Evolutionary conservation across 2,888 invertebrate species (phyloP), one percentile per base, ranked within the genome.

Genomic region (Actias luna): DNA sequence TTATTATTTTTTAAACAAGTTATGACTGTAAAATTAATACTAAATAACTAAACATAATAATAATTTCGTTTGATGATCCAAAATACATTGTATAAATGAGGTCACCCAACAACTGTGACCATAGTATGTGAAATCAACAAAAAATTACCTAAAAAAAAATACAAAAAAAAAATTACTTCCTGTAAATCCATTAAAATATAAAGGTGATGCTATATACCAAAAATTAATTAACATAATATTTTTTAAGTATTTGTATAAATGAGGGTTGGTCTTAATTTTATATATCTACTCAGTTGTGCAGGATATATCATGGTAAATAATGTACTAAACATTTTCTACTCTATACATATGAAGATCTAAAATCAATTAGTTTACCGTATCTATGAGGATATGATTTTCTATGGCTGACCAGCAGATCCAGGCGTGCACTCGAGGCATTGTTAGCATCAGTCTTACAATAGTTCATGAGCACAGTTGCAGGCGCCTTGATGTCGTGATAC

Each of bases 401-500:
- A 46, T 46, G 46, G 18, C 22, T 46, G 5, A 75, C 74, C 73
- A 79, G 84, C 75, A 69, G 80, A 77, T 70, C 27, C 5, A 82
- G 78, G 79, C 70, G 76, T 80, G 80, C 76, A 73, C 85, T 68
- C 76, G 78, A 78, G 85, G 83, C 79, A 2, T 78, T 71, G 27
- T 78, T 71, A 79, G 85, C 76, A 77, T 82, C 73, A 75, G 29
- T 52, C 27, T 52, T 52, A 29, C 12, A 52, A 74, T 82, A 73
- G 78, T 77, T 81, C 81, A 83, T 82, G 65, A 78, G 82, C 87
- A 86, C 85, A 75, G 81, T 80, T 80, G 73, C 80, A 83, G 84
- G 82, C 67, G 82, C 85, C 83, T 87, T 76, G 78, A 82, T 87
- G 88, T 88, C 69, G 85, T 85, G 85, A 87, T n/a, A 88, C 87